Conservation (phyloP, 2,888 invertebrate species). For the Venustoraphidia nigricollis region DNA sequence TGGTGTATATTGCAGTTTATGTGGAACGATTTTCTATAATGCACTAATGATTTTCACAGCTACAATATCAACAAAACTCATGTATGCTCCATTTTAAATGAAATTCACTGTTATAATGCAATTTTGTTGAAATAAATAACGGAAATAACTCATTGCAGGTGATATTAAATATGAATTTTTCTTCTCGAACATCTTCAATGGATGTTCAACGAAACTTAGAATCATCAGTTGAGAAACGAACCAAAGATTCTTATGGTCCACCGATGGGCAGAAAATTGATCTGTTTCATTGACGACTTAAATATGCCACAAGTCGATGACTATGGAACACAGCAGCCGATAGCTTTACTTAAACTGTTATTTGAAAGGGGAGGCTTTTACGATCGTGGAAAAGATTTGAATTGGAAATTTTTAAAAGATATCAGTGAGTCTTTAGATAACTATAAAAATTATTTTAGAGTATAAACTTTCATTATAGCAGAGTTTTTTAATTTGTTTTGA, state of each 20-base stretch:
- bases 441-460: no score
- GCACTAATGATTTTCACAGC: no score
- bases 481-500: no score
- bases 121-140: neutral
- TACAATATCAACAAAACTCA: no score
- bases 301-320: constrained; percentile 78
- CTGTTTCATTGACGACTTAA: constrained; percentile 87
- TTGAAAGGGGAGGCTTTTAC: constrained; percentile 79
- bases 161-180: constrained; percentile 75
- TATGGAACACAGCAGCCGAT: constrained; percentile 93
- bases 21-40: no score
- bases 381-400: constrained; percentile 77
- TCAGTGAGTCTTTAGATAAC: constrained; percentile 30
- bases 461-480: no score
- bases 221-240: constrained; percentile 76
- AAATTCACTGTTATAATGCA: neutral
- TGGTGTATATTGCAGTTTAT: no score
- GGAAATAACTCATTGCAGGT: constrained; percentile 31
- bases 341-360: constrained; percentile 76
- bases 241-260: constrained; percentile 81
- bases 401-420: constrained; percentile 78
- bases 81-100: no score
- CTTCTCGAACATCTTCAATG: constrained; percentile 78
- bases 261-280: constrained; percentile 78
- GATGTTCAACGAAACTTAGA: constrained; percentile 81